Evolutionary conservation across 2,888 invertebrate genomes (phyloP), one percentile per base, ranked within the genome.

Genomic region (Sisyra nigra): DNA sequence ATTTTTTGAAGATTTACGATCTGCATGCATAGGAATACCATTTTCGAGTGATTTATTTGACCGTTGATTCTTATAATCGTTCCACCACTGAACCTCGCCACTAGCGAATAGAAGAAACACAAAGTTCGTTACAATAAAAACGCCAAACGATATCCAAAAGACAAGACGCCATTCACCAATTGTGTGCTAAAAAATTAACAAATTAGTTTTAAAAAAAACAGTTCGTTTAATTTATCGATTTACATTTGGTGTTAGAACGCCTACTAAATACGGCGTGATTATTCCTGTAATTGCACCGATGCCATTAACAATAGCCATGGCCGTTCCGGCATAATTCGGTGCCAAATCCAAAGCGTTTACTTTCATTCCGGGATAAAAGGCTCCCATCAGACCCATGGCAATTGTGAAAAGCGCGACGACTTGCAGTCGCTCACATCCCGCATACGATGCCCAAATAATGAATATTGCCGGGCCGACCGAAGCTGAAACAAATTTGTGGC

Each of bases 81-180:
- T 83, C 83, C 85, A 88, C 55, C 73, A 71, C 47, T 81, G 76
- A 30, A 80, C 72, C 34, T 86, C 79, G 1, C 80, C 86, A 48
- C 79, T 76, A 0, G 80, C 84, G 56, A 74, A 81, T 3, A 80
- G 41, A 2, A 78, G 52, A 58, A 80, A 88, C 7, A 84, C 54
- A 0, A 78, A 32, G 53, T 82, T 82, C 2, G 84, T 80, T 1
- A 72, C 46, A 1, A 74, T 59, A 46, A 86, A 71, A 3, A 86
- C 71, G 0, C 55, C 75, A 6, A 83, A 68, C 34, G 84, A 76
- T 30, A 87, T 76, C 81, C 86, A 85, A 58, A 87, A 87, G 0
- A 87, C 85, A 0, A 70, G 53, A 15, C 79, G 68, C 88, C 88
- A 88, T 63, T 85, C 74, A 14, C 60, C 57, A 6, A 80, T 53